Conservation (phyloP, 2,888 invertebrate genomes). For the Plagodis pulveraria region DNA sequence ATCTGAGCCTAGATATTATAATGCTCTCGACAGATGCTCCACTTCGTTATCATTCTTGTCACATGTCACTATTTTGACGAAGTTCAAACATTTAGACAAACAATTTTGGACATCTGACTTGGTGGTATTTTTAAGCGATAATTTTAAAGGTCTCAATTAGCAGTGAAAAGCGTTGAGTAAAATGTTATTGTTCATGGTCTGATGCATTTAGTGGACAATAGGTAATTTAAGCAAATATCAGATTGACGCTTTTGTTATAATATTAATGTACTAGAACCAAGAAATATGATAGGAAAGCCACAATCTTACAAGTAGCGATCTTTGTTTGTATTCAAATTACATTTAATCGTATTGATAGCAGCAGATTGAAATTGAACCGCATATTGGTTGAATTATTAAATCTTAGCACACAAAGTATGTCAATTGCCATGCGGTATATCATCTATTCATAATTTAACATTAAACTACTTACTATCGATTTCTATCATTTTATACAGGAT, state of each 20-base stretch:
- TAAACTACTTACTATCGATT: constrained; percentile 40
- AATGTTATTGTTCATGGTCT: background rate
- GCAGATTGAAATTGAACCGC: constrained; percentile 24
- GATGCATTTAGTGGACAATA: background rate
- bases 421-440: constrained; percentile 18
- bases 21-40: constrained; percentile 42
- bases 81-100: constrained; percentile 23
- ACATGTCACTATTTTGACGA: constrained; percentile 32
- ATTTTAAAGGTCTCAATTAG: background rate
- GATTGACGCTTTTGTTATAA: too few species aligned
- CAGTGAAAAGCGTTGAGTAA: background rate
- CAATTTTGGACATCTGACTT: constrained; percentile 13
- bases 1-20: constrained; percentile 46
- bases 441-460: constrained; percentile 33
- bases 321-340: constrained; percentile 63
- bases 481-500: constrained; percentile 33
- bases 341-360: constrained; percentile 43
- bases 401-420: constrained; percentile 30
- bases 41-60: constrained; percentile 48
- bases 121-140: background rate
- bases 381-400: constrained; percentile 41
- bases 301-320: constrained; percentile 40
- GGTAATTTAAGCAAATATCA: too few species aligned
- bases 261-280: background rate
- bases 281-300: constrained; percentile 2